Base-by-base conservation (phyloP, 2,113 vertebrate genomes). In the Neogobius melanostomus region DNA sequence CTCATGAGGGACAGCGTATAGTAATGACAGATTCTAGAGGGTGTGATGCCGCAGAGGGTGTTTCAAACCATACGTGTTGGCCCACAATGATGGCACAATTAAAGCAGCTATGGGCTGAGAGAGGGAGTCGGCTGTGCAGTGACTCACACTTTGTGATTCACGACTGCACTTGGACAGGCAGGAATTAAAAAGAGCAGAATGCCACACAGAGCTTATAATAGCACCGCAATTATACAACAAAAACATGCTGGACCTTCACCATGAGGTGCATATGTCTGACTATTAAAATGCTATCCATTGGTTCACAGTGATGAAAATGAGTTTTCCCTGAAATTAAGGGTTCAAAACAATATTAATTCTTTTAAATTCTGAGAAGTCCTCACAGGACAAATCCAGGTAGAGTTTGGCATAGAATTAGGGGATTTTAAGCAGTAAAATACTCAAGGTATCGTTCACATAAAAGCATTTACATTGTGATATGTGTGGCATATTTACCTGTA, bases 1-100 rank as follows among this genome's bases (percentile, higher is more conserved):
- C 74, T 74, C 62, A 46, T 79, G 42, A 69, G 77, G 51, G 82
- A 85, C 79, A 69, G 46, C 68, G 12, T 60, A 65, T 68, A 77
- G 73, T 80, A 81, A 85, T 87, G 74, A 87, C 80, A 47, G 62
- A 74, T 54, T 57, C 51, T 51, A 67, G 64, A 62, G 80, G 73
- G 59, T 47, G 79, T 74, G 62, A 79, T 5, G 56, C 71, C 1
- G 62, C 56, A 10, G 48, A 66, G n/a, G 67, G n/a, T 60, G 61
- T 21, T 66, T 79, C 45, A 21, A 64, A 53, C 47, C 36, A 62
- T 66, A 68, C 60, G 74, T 5, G 36, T 68, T 72, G 59, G 70
- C 60, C 21, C 69, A 68, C 62, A 81, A 56, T 46, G 11, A 84
- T 68, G 59, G 57, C 72, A 79, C 64, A 75, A 78, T 80, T 59